phyloP scores from a whole-genome alignment of 1,140 invertebrate genomes.

The Drosophila kohkoa region DNA sequence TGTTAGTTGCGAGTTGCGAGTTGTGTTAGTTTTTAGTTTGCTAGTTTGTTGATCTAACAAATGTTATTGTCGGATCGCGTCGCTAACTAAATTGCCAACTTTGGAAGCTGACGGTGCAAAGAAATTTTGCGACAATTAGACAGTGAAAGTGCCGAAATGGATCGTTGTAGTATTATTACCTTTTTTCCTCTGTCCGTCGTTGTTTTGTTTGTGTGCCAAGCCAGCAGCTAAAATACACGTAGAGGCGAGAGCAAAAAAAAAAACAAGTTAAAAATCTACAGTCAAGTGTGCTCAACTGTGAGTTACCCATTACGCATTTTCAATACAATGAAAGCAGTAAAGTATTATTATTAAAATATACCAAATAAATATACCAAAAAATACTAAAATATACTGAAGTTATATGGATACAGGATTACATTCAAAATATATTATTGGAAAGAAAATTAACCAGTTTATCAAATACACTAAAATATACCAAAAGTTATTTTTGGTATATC shows the following conservation, averaged over 20 bases:
- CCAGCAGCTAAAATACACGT: too few relatives aligned
- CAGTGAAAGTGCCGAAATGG: constrained; percentile 75
- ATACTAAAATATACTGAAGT: too few relatives aligned
- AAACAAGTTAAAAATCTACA: constrained; percentile 7
- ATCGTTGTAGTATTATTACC: constrained; percentile 55
- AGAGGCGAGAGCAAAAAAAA: background rate
- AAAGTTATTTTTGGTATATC: too few relatives aligned
- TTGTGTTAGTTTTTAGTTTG: background rate
- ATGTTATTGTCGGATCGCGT: constrained; percentile 5
- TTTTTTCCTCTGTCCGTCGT: background rate
- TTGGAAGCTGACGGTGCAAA: constrained; percentile 42
- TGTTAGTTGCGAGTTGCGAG: background rate
- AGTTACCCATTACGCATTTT: too few relatives aligned
- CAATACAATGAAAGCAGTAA: too few relatives aligned
- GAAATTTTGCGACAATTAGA: constrained; percentile 76
- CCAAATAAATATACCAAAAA: too few relatives aligned
- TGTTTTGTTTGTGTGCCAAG: constrained; percentile 24
- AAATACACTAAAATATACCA: too few relatives aligned
- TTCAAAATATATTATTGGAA: too few relatives aligned
- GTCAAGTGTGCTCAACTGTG: too few relatives aligned
- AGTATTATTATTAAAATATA: too few relatives aligned
- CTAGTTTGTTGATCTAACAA: constrained; percentile 8
- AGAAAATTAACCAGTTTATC: too few relatives aligned
- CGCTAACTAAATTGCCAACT: background rate
- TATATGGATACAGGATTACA: too few relatives aligned